Base-by-base conservation (phyloP, 2,888 invertebrate genomes). In the Gryllus longicercus region DNA sequence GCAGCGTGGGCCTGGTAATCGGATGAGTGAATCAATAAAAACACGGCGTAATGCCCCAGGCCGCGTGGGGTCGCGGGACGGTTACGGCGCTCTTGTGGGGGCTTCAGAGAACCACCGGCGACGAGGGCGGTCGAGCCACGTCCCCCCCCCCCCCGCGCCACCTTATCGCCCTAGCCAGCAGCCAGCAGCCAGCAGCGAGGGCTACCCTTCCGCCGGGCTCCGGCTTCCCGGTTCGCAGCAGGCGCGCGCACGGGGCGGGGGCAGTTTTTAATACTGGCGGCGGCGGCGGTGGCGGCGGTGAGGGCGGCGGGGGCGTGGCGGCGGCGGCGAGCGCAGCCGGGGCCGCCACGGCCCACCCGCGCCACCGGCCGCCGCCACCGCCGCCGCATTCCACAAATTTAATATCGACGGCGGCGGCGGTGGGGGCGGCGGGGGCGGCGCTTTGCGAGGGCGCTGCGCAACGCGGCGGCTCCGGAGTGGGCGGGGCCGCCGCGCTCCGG, bases 381-480 rank as follows among this genome's bases (percentile, higher is more conserved):
- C 84, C 84, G 87, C 89, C 87, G 88, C 88, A 89, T 89, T 89
- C 88, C 88, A 87, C 88, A 89, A 88, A 89, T 89, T 89, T 89
- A 89, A 89, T 89, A 89, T 89, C 88, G 25, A 49, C 77, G 25
- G 75, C 75, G 75, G 75, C 12, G 18, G 75, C 10, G 38, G 77
- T 11, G 77, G 50, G 18, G 77, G 18, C 77, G 49, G 77, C 77
- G n/a, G 14, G 21, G 18, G 18, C 11, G 25, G 77, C 12, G 50
- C 18, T 50, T 11, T 76, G 76, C 38, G 25, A 63, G 63, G 63
- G 16, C 63, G 63, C 16, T 38, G 8, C 8, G 38, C 38, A 38
- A 63, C n/a, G 16, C n/a, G 63, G 63, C n/a, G 63, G 63, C 63
- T n/a, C 3, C 16, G 63, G 63, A 1, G 63, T n/a, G n/a, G 63